Evolutionary conservation across 2,888 invertebrate species (phyloP).

Genomic region (Drosophila cognata): DNA sequence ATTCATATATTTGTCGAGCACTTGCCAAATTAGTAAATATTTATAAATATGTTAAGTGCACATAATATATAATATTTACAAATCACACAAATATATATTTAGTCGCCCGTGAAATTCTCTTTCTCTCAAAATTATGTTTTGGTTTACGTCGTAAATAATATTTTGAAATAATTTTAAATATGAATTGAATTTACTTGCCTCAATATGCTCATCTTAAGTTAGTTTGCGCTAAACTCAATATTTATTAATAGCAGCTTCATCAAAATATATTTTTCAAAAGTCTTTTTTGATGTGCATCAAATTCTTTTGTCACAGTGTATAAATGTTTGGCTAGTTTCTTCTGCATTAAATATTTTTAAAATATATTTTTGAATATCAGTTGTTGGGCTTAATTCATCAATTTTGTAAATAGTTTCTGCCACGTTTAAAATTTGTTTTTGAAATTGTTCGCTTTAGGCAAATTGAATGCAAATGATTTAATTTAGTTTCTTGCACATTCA

Average conservation of each 20-base stretch:
- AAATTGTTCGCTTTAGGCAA: too few species aligned
- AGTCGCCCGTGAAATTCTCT: background rate
- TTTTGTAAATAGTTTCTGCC: too few species aligned
- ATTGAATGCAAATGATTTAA: too few species aligned
- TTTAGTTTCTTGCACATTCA: background rate
- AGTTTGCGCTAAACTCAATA: background rate
- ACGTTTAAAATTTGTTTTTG: too few species aligned
- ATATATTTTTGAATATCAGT: too few species aligned
- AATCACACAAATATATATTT: background rate
- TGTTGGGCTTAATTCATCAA: too few species aligned
- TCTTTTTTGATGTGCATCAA: background rate
- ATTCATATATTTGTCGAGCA: background rate
- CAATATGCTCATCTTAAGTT: background rate
- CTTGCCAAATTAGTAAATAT: background rate
- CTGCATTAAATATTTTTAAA: too few species aligned
- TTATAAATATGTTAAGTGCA: background rate
- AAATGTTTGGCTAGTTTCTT: background rate
- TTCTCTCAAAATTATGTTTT: too few species aligned
- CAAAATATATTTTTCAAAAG: background rate
- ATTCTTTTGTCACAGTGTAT: background rate
- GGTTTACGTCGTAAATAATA: background rate
- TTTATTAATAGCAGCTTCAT: background rate
- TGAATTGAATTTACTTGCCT: background rate
- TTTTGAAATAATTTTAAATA: background rate
- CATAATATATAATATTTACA: background rate